phyloP scores from a whole-genome alignment of 2,888 invertebrate genomes.

The Thymelicus sylvestris region DNA sequence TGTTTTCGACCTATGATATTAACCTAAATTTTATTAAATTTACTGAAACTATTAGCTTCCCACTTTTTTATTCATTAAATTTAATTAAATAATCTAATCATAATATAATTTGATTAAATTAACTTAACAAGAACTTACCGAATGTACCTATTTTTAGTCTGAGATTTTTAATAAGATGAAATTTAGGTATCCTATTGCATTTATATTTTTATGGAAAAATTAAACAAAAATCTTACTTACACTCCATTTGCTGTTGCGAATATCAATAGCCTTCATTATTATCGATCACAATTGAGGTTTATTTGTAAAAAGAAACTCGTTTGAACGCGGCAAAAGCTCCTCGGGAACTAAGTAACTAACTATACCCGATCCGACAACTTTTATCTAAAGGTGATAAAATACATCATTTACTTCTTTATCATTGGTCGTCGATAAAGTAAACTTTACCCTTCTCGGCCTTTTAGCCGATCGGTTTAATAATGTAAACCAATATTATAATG shows the following conservation, averaged over 20 bases:
- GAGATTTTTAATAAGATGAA: too few relatives aligned
- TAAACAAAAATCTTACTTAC: constrained; percentile 42
- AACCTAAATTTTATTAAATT: too few relatives aligned
- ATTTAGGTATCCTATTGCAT: too few relatives aligned
- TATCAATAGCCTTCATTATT: constrained; percentile 63
- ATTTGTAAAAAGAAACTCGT: constrained; percentile 29
- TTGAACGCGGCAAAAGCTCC: constrained; percentile 47
- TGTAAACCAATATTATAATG: neutral
- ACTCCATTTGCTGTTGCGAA: constrained; percentile 48
- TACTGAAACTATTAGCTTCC: too few relatives aligned
- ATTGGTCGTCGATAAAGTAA: constrained; percentile 60
- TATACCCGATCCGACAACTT: constrained; percentile 46
- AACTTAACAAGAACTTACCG: too few relatives aligned
- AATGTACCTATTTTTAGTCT: too few relatives aligned
- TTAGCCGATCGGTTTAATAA: constrained; percentile 6
- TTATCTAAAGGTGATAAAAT: constrained; percentile 47
- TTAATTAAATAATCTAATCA: too few relatives aligned
- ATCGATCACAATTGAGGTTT: constrained; percentile 7
- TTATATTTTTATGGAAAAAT: neutral
- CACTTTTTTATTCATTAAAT: too few relatives aligned
- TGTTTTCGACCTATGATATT: constrained; percentile 1
- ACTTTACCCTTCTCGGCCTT: constrained; percentile 45
- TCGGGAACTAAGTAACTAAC: constrained; percentile 40
- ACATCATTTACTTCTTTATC: constrained; percentile 55
- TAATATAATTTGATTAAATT: too few relatives aligned